These are phyloP conservation scores for Elymnias hypermnestra DNA, from an alignment of 1,140 invertebrate species.

Conservation along the genomic window DNA sequence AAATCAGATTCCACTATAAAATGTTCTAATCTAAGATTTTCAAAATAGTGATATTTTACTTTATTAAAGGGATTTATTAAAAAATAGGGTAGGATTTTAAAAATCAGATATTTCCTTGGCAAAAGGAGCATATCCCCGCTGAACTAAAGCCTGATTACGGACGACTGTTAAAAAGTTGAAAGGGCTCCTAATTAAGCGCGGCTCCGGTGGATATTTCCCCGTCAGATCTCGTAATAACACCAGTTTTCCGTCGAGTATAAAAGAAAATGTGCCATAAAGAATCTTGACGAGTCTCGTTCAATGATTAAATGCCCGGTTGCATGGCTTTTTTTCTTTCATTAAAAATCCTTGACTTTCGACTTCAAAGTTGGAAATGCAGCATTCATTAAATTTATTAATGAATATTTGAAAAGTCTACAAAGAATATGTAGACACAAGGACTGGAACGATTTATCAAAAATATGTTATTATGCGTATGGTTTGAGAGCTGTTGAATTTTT, in stretches of 20 bases:
- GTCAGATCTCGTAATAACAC: conserved; percentile 6
- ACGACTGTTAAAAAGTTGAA: conserved; percentile 2
- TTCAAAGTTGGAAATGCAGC: not conserved
- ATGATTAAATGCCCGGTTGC: conserved; percentile 1
- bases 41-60: too few relatives aligned
- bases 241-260: not conserved
- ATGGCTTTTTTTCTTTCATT: not conserved
- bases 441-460: not conserved
- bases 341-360: not conserved
- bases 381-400: too few relatives aligned
- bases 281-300: conserved; percentile 1
- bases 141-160: not conserved
- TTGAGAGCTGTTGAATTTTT: too few relatives aligned
- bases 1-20: too few relatives aligned
- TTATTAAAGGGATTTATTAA: too few relatives aligned
- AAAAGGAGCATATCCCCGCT: too few relatives aligned
- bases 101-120: too few relatives aligned
- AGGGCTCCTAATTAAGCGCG: conserved; percentile 15
- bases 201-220: conserved; percentile 16
- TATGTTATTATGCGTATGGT: too few relatives aligned
- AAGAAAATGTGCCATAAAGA: conserved; percentile 4
- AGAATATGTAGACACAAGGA: too few relatives aligned
- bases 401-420: too few relatives aligned
- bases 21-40: too few relatives aligned
- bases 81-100: too few relatives aligned